Evolutionary conservation across 2,888 invertebrate species (phyloP).

Genomic region (Pilophorus perplexus): DNA sequence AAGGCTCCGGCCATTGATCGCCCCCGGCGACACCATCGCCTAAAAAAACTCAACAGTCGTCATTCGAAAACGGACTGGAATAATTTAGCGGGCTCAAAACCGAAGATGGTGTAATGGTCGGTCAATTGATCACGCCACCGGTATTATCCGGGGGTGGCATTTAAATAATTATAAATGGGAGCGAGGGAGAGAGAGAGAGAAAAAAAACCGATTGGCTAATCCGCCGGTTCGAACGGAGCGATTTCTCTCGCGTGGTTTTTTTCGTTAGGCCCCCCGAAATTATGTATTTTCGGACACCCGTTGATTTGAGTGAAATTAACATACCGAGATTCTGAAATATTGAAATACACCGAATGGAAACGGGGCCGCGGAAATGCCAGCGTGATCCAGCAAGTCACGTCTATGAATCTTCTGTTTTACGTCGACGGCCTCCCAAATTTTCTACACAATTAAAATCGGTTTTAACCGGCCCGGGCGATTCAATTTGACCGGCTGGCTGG

Average conservation of each 20-base stretch:
- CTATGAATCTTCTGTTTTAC: too few species aligned
- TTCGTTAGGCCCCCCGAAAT: not conserved
- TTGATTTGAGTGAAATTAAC: not conserved
- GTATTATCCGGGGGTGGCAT: not conserved
- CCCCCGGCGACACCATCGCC: slow-evolving; percentile 15
- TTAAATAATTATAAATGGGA: slow-evolving; percentile 27
- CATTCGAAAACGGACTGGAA: slow-evolving; percentile 35
- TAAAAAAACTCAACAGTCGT: slow-evolving; percentile 1
- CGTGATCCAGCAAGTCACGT: too few species aligned
- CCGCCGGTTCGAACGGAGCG: slow-evolving; percentile 2
- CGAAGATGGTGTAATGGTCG: slow-evolving; percentile 38
- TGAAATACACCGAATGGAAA: not conserved
- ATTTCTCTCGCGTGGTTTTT: not conserved
- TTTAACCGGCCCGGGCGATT: too few species aligned
- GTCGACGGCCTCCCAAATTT: too few species aligned
- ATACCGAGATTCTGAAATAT: not conserved
- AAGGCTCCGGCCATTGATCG: slow-evolving; percentile 39
- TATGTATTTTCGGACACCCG: not conserved
- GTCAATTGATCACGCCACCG: slow-evolving; percentile 38
- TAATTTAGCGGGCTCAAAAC: slow-evolving; percentile 16
- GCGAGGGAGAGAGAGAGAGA: too few species aligned
- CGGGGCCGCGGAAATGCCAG: not conserved
- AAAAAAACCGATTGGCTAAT: slow-evolving; percentile 29
- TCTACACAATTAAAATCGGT: too few species aligned
- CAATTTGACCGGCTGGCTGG: slow-evolving; percentile 1